phyloP scores from a whole-genome alignment of 2,888 invertebrate species.

The Nomada ruficornis region DNA sequence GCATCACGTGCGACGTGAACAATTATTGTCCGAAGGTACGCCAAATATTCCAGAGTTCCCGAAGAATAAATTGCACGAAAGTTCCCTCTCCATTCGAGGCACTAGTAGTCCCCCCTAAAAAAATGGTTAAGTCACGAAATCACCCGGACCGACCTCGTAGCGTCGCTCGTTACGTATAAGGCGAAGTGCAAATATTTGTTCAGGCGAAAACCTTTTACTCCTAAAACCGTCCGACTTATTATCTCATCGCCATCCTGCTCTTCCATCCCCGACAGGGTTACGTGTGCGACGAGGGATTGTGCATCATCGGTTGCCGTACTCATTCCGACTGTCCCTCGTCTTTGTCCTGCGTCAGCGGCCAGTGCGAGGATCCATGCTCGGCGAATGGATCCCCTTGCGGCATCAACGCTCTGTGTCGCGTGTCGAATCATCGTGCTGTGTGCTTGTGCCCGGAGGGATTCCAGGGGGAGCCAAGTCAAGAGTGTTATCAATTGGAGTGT shows the following conservation, averaged over 20 bases:
- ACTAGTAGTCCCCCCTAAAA: no score
- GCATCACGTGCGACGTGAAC: conserved; percentile 89
- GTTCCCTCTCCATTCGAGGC: no score
- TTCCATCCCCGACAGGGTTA: conserved; percentile 87
- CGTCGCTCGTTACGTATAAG: no score
- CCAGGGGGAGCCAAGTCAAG: conserved; percentile 91
- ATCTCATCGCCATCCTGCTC: no score
- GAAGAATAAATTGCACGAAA: no score
- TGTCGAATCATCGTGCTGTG: conserved; percentile 92
- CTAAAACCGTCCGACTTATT: not conserved
- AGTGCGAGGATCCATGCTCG: conserved; percentile 90
- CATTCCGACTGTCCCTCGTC: conserved; percentile 92
- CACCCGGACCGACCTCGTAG: no score
- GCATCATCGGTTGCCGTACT: conserved; percentile 91
- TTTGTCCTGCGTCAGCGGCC: conserved; percentile 89
- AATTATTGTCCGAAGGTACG: conserved; percentile 87
- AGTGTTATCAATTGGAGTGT: conserved; percentile 92
- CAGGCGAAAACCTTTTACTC: no score
- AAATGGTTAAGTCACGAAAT: no score
- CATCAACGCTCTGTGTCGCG: conserved; percentile 91
- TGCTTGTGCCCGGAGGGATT: conserved; percentile 95
- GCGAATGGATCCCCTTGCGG: conserved; percentile 90
- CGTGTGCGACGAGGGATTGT: conserved; percentile 90
- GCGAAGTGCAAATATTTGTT: no score
- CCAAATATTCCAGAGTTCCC: no score